Percentiles rank a stretch among this genome's conserved stretches.
Conservation (phyloP, 2,113 vertebrate species). For the Phoenicopterus ruber region DNA sequence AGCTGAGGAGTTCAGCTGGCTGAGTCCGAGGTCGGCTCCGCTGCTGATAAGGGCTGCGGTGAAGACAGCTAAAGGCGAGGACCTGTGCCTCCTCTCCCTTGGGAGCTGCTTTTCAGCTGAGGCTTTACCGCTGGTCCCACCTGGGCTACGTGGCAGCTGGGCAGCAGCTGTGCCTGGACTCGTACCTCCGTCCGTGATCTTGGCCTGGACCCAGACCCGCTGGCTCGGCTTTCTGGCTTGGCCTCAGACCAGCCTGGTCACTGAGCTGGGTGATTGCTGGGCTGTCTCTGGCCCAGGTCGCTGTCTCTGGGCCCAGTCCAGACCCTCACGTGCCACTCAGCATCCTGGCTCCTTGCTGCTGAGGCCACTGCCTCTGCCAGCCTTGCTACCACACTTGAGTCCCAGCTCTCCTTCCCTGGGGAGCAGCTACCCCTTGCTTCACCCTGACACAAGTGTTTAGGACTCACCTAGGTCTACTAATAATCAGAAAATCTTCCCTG, state of each 20-base stretch:
- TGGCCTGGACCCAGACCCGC: not conserved
- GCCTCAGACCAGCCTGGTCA: not conserved
- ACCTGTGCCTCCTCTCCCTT: not conserved
- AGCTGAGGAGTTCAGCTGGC: not conserved
- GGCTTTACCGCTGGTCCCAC: not conserved
- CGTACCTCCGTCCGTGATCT: not conserved
- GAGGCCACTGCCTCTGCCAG: not conserved
- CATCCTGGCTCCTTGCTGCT: not conserved
- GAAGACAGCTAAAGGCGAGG: not conserved
- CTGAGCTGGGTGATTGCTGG: not conserved
- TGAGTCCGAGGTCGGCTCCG: rapidly evolving
- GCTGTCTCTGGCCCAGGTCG: rapidly evolving
- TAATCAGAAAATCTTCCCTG: not conserved
- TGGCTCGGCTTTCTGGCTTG: not conserved
- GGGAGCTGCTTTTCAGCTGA: not conserved
- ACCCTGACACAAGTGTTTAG: not conserved
- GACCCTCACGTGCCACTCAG: rapidly evolving
- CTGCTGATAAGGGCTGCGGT: not conserved
- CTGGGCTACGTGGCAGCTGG: not conserved
- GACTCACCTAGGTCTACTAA: not conserved
- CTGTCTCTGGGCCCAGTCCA: not conserved
- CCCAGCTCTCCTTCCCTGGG: not conserved
- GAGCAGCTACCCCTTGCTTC: not conserved
- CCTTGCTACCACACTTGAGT: not conserved
- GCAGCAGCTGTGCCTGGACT: not conserved